phyloP scores from a whole-genome alignment of 2,888 invertebrate species.

The Dryocosmus kuriphilus region DNA sequence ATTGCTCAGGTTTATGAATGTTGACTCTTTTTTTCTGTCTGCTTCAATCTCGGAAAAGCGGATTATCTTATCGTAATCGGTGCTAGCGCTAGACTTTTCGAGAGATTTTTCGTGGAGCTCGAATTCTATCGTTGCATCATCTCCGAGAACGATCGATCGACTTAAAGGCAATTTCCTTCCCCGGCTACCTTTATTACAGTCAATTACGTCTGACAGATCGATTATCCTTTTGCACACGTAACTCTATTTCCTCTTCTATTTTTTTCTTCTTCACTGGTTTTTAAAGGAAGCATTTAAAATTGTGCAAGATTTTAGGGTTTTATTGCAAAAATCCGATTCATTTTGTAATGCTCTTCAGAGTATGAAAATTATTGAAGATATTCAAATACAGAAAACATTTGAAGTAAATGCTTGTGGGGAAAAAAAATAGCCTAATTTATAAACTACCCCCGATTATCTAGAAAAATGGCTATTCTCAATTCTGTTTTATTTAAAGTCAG shows the following conservation, averaged over 20 bases:
- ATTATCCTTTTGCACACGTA: constrained; percentile 60
- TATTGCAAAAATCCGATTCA: no score
- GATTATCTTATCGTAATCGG: constrained; percentile 25
- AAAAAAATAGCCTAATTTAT: no score
- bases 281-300: neutral
- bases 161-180: constrained; percentile 52
- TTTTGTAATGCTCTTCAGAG: no score
- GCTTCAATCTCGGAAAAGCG: neutral
- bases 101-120: constrained; percentile 5
- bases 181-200: constrained; percentile 54
- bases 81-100: constrained; percentile 15
- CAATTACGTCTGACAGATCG: constrained; percentile 63
- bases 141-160: constrained; percentile 34
- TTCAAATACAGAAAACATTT: no score
- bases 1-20: neutral
- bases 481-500: no score
- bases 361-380: no score
- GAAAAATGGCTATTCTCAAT: no score
- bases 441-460: no score
- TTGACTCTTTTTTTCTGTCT: constrained; percentile 7
- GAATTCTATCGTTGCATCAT: constrained; percentile 36
- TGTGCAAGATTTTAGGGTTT: no score
- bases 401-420: no score
- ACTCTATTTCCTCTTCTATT: constrained; percentile 59
- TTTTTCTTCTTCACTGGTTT: neutral